Base-by-base conservation (phyloP, 1,140 invertebrate genomes). In the Neocloeon triangulifer region DNA sequence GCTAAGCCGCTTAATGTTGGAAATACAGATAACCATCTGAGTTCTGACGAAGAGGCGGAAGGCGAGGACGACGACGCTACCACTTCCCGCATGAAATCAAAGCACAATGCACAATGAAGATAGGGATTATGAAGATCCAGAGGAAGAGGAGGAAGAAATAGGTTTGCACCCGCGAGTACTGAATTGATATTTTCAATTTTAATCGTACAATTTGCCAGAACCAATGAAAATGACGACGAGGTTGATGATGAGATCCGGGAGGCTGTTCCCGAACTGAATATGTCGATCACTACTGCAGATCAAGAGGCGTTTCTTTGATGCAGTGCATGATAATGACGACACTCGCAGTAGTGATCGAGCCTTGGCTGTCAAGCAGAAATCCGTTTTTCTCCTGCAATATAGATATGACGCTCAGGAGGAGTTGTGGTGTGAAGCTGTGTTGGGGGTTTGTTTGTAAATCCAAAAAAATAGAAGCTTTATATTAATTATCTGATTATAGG, bases 111-210 rank as follows among this genome's bases (percentile, higher is more conserved):
- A n/a, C n/a, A 52, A 64, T 22, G 63, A 70, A 38, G 64, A 68
- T 32, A 65, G 68, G 25, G 80, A 80, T 23, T 75, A 79, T 44
- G 76, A 85, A 40, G 81, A 85, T 45, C 66, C 67, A 1, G 75
- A 75, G 34, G 76, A 76, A 26, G 69, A 69, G 13, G 78, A 80
- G 21, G 49, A 55, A 23, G 43, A 51, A 3, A 44, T 47, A 13
- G n/a, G n/a, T n/a, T n/a, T n/a, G n/a, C n/a, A n/a, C n/a, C n/a
- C n/a, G n/a, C n/a, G n/a, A n/a, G n/a, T n/a, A n/a, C n/a, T n/a
- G n/a, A n/a, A n/a, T n/a, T n/a, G n/a, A n/a, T n/a, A n/a, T n/a
- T n/a, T n/a, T n/a, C n/a, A n/a, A n/a, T n/a, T n/a, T n/a, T n/a
- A n/a, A n/a, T 2, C 19, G 37, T 22, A 21, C 8, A 22, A n/a